A percentile compares a stretch with the other conserved stretches of the same genome.
Evolutionary conservation across 2,888 invertebrate species (phyloP).

Genomic region (Coleophora flavipennella): DNA sequence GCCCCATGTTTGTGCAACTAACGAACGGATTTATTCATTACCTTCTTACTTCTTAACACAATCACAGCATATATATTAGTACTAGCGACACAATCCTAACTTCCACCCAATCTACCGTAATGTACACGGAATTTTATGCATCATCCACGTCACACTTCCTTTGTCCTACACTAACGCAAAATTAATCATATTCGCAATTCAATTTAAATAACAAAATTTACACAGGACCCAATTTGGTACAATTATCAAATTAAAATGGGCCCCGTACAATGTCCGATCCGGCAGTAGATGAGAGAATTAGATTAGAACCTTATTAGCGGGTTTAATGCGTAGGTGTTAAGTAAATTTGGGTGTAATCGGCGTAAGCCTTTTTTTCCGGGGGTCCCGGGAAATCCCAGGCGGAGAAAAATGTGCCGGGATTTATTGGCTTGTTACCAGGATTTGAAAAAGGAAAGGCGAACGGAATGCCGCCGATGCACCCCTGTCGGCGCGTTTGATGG

Average conservation of each 20-base stretch:
- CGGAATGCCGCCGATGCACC: constrained; percentile 52
- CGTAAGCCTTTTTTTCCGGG: constrained; percentile 60
- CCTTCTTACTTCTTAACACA: constrained; percentile 27
- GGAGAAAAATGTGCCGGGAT: constrained; percentile 50
- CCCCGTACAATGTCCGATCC: constrained; percentile 19
- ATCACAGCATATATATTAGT: too few species aligned
- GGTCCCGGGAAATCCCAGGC: constrained; percentile 25
- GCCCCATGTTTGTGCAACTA: constrained; percentile 51
- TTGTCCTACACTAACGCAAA: constrained; percentile 28
- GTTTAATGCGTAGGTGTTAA: constrained; percentile 68
- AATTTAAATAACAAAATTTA: constrained; percentile 54
- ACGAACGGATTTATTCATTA: constrained; percentile 45
- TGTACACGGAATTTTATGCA: constrained; percentile 18
- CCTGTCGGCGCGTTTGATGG: constrained; percentile 45
- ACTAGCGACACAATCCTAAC: neutral
- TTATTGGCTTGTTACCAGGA: constrained; percentile 72
- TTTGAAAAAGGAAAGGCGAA: constrained; percentile 51
- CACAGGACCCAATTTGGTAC: constrained; percentile 49
- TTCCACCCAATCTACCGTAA: constrained; percentile 31
- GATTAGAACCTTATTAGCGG: constrained; percentile 60
- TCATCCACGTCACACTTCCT: too few species aligned
- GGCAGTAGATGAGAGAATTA: constrained; percentile 53
- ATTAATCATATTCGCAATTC: constrained; percentile 50
- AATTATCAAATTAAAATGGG: constrained; percentile 62
- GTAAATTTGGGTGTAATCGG: constrained; percentile 72